Evolutionary conservation across 1,140 invertebrate genomes (phyloP), one percentile per base, ranked within the genome.

Genomic region (Oreohelix idahoensis): DNA sequence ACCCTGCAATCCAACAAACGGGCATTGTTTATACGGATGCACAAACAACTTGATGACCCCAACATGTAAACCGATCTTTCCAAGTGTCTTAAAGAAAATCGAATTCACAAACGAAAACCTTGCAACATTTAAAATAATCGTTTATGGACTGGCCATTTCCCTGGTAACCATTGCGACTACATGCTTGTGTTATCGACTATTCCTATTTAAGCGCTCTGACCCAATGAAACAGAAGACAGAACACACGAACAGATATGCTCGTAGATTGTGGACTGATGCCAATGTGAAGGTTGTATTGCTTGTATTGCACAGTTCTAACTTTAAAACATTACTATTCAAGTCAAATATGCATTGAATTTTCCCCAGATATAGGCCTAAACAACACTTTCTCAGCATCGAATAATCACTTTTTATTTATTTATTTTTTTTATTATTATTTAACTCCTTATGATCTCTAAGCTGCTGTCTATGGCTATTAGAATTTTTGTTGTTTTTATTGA

Each of bases 1-100:
- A 32, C 32, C 63, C 63, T 66, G 63, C 63, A 23, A 66, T 66
- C 63, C 63, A 66, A 66, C n/a, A 32, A 66, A 66, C 17, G 63
- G 63, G 32, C 17, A 8, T 66, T 66, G 63, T 66, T 13, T 32
- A 11, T 2, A 66, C 32, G 63, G 63, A 35, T 66, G 63, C 20
- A 23, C 63, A 35, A 66, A 66, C 17, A 66, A 32, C 63, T 5
- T 29, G n/a, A 10, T 10, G 29, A 66, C 63, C 8, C 29, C 29
- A 66, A 66, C 63, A 66, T 66, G 63, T 66, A 66, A 66, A 32
- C 2, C 8, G 11, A 20, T 11, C 17, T 15, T 32, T 66, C n/a
- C 23, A 1, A 32, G 5, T 2, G 17, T 32, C n/a, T 66, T 17
- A 66, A 8, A 66, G 2, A 35, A 32, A 66, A n/a, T 11, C 29